Evolutionary conservation across 2,888 invertebrate genomes (phyloP), one percentile per base, ranked within the genome.

Genomic region (Cantharis flavilabris): DNA sequence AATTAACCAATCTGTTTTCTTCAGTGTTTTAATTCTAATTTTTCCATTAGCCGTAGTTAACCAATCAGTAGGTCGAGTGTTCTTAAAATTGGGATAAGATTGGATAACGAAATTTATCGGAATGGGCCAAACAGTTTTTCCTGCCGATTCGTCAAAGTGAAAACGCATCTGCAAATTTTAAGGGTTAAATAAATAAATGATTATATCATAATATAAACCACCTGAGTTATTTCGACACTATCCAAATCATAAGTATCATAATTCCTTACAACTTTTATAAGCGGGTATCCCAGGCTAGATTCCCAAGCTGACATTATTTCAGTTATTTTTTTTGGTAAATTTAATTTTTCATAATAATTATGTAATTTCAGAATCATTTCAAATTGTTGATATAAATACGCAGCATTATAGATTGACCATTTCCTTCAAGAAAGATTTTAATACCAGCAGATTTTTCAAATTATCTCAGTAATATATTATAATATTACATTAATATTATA

Each of bases 1-100:
- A 62, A 93, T 90, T 76, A 90, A 88, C 73, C 77, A 77, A 5
- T 33, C 33, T 0, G 1, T 5, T 13, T 33, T 13, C 5, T 13
- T 1, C 1, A 33, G 33, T 1, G 33, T 0, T 13, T 33, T 5
- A 13, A 33, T n/a, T 33, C 11, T 33, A 33, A 33, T 11, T 4
- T 33, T 1, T 4, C 3, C 11, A 33, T 33, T 4, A 0, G 13
- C 0, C 3, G 1, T 33, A 11, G 0, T 13, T 33, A 33, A 4
- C 33, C 13, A 33, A 33, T 11, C 1, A 13, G 33, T 33, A 1
- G 33, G 33, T 13, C 13, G 13, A 3, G 33, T 11, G 13, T 33
- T 33, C 13, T 33, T 3, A 33, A 33, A 33, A 11, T 33, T 33
- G 3, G 33, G 33, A 33, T 33, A 1, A 33, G 11, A 33, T 13